Evolutionary conservation across 2,113 vertebrate genomes (phyloP), one percentile per base, ranked within the genome.

Genomic region (Caranx ignobilis): DNA sequence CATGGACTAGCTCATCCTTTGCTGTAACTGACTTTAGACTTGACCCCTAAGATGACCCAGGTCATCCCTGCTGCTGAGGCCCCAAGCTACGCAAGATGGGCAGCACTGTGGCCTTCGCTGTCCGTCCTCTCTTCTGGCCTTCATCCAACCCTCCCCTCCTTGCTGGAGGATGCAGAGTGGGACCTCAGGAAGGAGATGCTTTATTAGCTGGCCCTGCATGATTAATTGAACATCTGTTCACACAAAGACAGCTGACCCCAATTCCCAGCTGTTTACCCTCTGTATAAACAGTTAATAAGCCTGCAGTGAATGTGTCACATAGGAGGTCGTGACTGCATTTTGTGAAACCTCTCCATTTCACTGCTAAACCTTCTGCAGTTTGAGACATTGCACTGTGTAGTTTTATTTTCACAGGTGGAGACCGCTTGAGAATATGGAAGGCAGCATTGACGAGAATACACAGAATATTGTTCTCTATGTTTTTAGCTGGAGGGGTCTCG

Each of bases 221-320:
- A 93, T 94, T 94, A 93, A 94, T 93, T 89, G 87, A 89, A 93
- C 93, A 94, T 94, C 93, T 94, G 92, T 85, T 90, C 84, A 57
- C 79, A 66, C 84, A 87, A 81, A 84, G 81, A 86, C 88, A 87
- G 84, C 86, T 88, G 89, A 92, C 91, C 89, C 83, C 87, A 87
- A 79, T 83, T 89, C 84, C 84, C 89, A 90, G 90, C 88, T 94
- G 92, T 94, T 94, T 93, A 92, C 89, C 80, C 81, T 77, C 85
- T 70, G 72, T 81, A 90, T 91, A 91, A 90, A 91, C 89, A 90
- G 82, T 68, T 89, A 86, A 93, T 89, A 87, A 87, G 84, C 75
- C 78, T n/a, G 52, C 81, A 68, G 69, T 88, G 76, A 85, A 66
- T 63, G 65, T 79, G 83, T 85, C 83, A 81, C 78, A 74, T 68